Percentiles rank a stretch among this genome's conserved stretches.
phyloP scores from a whole-genome alignment of 92 coral and sea anemone genomes.

The Porites rus region DNA sequence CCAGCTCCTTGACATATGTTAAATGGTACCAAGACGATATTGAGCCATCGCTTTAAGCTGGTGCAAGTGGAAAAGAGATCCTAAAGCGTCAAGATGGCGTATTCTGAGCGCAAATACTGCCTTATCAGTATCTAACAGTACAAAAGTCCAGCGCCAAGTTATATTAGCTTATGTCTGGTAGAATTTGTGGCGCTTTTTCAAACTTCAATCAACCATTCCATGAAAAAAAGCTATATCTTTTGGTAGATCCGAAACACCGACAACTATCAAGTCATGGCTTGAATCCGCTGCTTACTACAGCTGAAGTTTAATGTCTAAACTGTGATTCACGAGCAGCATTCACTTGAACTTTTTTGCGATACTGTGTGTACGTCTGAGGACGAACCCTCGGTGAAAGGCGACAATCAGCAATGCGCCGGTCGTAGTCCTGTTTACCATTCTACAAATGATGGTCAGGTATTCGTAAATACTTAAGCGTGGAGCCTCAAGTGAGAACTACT shows the following conservation, averaged over 20 bases:
- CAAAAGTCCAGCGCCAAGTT: slow-evolving; percentile 41
- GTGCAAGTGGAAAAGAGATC: slow-evolving; percentile 35
- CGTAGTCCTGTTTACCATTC: too few species aligned
- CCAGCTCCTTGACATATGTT: background rate
- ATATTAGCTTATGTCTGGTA: slow-evolving; percentile 30
- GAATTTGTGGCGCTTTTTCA: slow-evolving; percentile 31
- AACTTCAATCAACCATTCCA: slow-evolving; percentile 10
- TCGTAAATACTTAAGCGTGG: background rate
- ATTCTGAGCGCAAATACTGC: slow-evolving; percentile 28
- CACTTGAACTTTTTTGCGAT: too few species aligned
- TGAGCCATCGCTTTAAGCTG: slow-evolving; percentile 8
- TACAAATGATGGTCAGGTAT: too few species aligned
- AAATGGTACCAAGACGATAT: slow-evolving; percentile 13
- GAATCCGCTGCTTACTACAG: too few species aligned
- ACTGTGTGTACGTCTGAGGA: too few species aligned
- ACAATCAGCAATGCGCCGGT: too few species aligned
- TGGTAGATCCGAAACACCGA: background rate
- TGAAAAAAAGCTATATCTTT: slow-evolving; percentile 16
- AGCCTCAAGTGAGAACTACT: background rate
- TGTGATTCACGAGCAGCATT: too few species aligned
- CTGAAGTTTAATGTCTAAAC: too few species aligned
- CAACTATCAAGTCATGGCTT: background rate
- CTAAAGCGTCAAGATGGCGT: slow-evolving; percentile 44
- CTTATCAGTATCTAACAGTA: slow-evolving; percentile 31
- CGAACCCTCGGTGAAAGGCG: too few species aligned